Conservation (phyloP, 2,888 invertebrate species). For the Galeruca laticollis region DNA sequence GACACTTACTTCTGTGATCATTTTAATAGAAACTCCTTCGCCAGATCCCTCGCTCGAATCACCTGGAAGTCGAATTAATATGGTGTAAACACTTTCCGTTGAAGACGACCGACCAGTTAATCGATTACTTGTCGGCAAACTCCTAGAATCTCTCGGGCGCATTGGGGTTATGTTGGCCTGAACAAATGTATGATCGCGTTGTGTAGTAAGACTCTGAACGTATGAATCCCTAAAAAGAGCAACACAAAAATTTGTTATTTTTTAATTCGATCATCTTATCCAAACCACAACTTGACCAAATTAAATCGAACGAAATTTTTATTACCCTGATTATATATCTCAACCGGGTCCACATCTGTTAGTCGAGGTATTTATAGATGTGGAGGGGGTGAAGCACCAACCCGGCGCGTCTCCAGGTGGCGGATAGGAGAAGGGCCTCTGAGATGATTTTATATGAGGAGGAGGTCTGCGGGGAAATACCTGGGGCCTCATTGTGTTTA, state of each 20-base stretch:
- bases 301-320: too few relatives aligned
- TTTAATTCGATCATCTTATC: too few relatives aligned
- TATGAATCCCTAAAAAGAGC: constrained; percentile 72
- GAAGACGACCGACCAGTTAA: constrained; percentile 71
- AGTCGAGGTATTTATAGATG: too few relatives aligned
- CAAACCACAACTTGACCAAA: too few relatives aligned
- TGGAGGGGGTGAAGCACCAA: too few relatives aligned
- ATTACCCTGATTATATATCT: too few relatives aligned
- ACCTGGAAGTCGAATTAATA: constrained; percentile 87
- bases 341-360: too few relatives aligned
- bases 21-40: constrained; percentile 83
- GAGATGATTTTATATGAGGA: too few relatives aligned
- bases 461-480: too few relatives aligned
- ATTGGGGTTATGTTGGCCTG: constrained; percentile 65
- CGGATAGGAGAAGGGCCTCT: too few relatives aligned
- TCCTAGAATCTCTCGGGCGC: constrained; percentile 72
- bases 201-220: constrained; percentile 62
- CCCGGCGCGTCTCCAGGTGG: too few relatives aligned
- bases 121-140: constrained; percentile 73
- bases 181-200: constrained; percentile 38
- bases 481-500: too few relatives aligned
- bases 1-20: constrained; percentile 74
- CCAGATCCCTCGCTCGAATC: constrained; percentile 63
- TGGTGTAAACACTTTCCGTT: constrained; percentile 89
- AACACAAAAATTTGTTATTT: not conserved